Evolutionary conservation across 1,140 invertebrate genomes (phyloP).

Genomic region (Drosophila auraria): DNA sequence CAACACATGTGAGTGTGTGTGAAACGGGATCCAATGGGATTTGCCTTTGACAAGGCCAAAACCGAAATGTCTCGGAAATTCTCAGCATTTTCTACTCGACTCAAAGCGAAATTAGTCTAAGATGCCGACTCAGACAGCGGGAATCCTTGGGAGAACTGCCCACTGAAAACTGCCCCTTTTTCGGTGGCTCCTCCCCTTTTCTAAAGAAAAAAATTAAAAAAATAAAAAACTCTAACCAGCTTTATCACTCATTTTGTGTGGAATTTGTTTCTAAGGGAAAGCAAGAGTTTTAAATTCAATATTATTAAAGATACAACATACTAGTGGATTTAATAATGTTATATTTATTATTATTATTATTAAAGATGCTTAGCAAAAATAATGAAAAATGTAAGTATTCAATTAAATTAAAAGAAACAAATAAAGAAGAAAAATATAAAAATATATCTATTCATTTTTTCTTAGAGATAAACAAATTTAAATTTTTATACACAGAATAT

Average conservation of each 20-base stretch:
- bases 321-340: not conserved
- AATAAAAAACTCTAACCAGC: not conserved
- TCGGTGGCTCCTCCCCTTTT: conserved; percentile 24
- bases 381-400: not conserved
- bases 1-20: conserved; percentile 9
- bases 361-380: not conserved
- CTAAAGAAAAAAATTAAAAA: not conserved
- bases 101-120: conserved; percentile 36
- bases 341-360: not conserved
- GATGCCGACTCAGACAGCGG: conserved; percentile 44
- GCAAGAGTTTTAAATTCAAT: not conserved
- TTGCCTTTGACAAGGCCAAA: conserved; percentile 32
- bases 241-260: no score
- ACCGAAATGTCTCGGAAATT: conserved; percentile 16
- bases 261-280: not conserved
- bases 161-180: conserved; percentile 12
- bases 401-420: not conserved
- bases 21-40: conserved; percentile 48
- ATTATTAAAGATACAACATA: not conserved
- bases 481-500: no score
- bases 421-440: no score
- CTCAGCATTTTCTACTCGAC: conserved; percentile 17
- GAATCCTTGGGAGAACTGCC: conserved; percentile 18
- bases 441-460: no score
- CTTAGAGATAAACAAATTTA: no score